Base-by-base conservation (phyloP, 2,888 invertebrate genomes). In the Polyommatus iphigenia region DNA sequence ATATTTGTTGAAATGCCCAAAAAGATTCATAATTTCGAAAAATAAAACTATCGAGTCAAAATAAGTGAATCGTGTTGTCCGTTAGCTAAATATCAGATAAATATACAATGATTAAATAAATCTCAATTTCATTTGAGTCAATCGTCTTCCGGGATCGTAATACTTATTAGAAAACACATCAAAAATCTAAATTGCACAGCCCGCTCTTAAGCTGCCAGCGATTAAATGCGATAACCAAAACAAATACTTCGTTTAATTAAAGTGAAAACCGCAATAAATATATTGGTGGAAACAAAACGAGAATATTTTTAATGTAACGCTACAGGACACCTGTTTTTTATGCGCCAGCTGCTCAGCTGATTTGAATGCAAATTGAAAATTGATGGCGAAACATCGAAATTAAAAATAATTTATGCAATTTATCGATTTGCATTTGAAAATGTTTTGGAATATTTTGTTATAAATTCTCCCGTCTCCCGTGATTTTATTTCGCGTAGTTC, bases 351-450 rank as follows among this genome's bases (percentile, higher is more conserved):
- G 73, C 20, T 41, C 15, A 15, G 46, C 46, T 20, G 46, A 50
- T 73, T 73, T 73, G 46, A 41, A 67, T 67, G 29, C 67, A 32
- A 73, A 73, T 72, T n/a, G 41, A 46, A 46, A 72, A 36, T 72
- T 72, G 20, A 46, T 73, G 20, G 24, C 73, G 13, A 46, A 46
- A 73, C 46, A 50, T 46, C 50, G 6, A 46, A 73, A 46, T 46
- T 73, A 41, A n/a, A 24, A 32, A 13, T 41, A 5, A 13, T 73
- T 72, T 20, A 62, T 62, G 29, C 15, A 18, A 67, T 67, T 15
- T 29, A 67, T 67, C 15, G 29, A 67, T 67, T 67, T 67, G 29
- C 29, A 32, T 67, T 67, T 13, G 6, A 29, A 67, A 29, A 29
- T 67, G 24, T 24, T 67, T 67, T 15, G 29, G 29, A 15, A 67